Percentiles rank a stretch among this genome's conserved stretches.
Evolutionary conservation across 1,140 invertebrate species (phyloP).

Genomic region (Nasonia longicornis): DNA sequence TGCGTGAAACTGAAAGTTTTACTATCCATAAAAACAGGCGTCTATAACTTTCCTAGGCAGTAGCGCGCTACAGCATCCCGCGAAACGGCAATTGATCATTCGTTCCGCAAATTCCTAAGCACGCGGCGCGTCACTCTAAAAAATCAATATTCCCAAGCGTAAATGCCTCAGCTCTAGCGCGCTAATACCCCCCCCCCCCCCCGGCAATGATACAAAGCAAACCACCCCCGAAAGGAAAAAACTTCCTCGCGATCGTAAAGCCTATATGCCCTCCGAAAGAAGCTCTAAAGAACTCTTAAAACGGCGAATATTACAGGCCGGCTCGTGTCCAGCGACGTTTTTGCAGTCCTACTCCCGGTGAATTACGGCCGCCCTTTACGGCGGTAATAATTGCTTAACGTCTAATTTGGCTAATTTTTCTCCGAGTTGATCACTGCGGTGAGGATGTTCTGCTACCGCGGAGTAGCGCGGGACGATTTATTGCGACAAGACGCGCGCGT

Average conservation of each 20-base stretch:
- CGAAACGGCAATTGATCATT: background rate
- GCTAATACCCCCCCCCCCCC: background rate
- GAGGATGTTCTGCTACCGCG: background rate
- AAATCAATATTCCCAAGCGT: background rate
- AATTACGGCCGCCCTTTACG: constrained; percentile 40
- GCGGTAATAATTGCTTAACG: constrained; percentile 42
- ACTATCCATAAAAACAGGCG: no score
- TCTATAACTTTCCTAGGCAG: no score
- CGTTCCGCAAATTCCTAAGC: background rate
- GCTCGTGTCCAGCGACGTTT: background rate
- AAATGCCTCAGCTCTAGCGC: background rate
- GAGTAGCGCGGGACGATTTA: constrained; percentile 10
- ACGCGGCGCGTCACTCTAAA: background rate
- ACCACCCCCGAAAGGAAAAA: background rate
- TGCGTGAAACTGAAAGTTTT: no score
- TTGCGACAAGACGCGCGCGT: constrained; percentile 2
- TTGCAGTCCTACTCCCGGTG: constrained; percentile 18
- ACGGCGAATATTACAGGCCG: constrained; percentile 36
- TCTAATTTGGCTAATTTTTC: constrained; percentile 36
- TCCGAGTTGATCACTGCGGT: background rate
- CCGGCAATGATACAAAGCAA: constrained; percentile 10
- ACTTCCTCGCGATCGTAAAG: constrained; percentile 10
- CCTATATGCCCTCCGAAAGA: constrained; percentile 7
- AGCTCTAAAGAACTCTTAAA: constrained; percentile 24
- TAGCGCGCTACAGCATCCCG: no score